Evolutionary conservation across 2,888 invertebrate genomes (phyloP).

Genomic region (Philhelius pedissequus): DNA sequence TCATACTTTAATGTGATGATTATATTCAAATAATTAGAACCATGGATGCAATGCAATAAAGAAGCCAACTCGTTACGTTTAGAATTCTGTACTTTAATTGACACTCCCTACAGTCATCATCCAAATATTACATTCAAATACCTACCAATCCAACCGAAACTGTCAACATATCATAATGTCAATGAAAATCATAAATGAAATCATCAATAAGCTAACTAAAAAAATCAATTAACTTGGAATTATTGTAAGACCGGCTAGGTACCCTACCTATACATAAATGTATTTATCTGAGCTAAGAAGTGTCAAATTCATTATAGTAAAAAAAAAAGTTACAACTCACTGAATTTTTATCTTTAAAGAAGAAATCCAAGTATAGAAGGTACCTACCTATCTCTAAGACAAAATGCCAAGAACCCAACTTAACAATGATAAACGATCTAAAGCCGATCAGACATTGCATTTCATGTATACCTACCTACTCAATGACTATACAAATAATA

Average conservation of each 20-base stretch:
- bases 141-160: neutral
- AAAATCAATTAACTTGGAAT: neutral
- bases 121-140: neutral
- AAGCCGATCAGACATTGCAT: slow-evolving; percentile 38
- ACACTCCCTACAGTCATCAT: neutral
- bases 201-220: neutral
- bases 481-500: neutral
- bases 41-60: too few species aligned
- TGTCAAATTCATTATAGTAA: neutral
- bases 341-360: neutral
- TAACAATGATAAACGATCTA: slow-evolving; percentile 57
- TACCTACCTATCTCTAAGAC: neutral
- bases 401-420: slow-evolving; percentile 44
- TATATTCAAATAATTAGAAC: too few species aligned
- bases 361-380: slow-evolving; percentile 7
- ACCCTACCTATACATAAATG: neutral
- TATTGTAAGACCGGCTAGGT: neutral
- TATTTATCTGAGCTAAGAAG: neutral
- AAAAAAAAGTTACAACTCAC: slow-evolving; percentile 8
- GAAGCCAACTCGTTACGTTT: too few species aligned
- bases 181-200: neutral
- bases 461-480: neutral
- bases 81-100: neutral
- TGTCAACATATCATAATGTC: neutral
- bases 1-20: too few species aligned